These are phyloP conservation scores for Physella acuta DNA, from an alignment of 1,140 invertebrate species.

Conservation along the genomic window DNA sequence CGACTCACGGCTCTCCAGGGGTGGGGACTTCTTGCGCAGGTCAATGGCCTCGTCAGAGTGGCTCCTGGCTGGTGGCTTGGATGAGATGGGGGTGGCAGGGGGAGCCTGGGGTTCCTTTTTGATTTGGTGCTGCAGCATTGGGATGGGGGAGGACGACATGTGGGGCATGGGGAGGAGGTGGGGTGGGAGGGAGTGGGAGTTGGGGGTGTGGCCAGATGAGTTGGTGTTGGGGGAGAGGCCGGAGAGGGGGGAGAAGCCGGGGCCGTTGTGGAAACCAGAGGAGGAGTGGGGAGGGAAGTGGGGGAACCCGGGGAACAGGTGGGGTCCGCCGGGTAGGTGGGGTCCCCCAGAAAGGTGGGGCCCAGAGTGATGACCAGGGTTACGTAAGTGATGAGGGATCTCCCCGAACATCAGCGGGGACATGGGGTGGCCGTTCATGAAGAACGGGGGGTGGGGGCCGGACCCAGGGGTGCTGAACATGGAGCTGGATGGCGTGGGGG, in stretches of 20 bases:
- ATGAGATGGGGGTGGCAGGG: conserved; percentile 25
- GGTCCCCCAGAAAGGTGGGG: conserved; percentile 1
- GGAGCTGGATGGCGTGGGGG: neutral
- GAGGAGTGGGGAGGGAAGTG: conserved; percentile 17
- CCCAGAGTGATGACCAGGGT: neutral
- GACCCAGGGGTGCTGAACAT: conserved; percentile 1
- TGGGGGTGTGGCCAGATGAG: conserved; percentile 16
- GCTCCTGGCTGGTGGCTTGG: conserved; percentile 16
- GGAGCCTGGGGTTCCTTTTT: conserved; percentile 20
- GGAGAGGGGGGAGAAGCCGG: conserved; percentile 6
- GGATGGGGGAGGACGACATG: neutral
- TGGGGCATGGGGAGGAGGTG: conserved; percentile 14
- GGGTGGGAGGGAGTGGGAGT: conserved; percentile 29
- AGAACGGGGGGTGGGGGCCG: neutral
- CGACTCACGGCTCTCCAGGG: conserved; percentile 24
- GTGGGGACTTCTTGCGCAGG: conserved; percentile 26
- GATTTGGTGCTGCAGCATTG: conserved; percentile 5
- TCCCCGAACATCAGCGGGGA: conserved; percentile 19
- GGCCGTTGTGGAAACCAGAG: neutral
- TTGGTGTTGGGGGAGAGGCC: conserved; percentile 8
- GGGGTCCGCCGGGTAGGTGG: neutral
- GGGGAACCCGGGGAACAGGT: conserved; percentile 16
- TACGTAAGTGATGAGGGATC: conserved; percentile 15
- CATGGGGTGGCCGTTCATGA: conserved; percentile 15
- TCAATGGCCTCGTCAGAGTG: conserved; percentile 29